phyloP scores from a whole-genome alignment of 2,888 invertebrate genomes.

The Pristionchus entomophagus region DNA sequence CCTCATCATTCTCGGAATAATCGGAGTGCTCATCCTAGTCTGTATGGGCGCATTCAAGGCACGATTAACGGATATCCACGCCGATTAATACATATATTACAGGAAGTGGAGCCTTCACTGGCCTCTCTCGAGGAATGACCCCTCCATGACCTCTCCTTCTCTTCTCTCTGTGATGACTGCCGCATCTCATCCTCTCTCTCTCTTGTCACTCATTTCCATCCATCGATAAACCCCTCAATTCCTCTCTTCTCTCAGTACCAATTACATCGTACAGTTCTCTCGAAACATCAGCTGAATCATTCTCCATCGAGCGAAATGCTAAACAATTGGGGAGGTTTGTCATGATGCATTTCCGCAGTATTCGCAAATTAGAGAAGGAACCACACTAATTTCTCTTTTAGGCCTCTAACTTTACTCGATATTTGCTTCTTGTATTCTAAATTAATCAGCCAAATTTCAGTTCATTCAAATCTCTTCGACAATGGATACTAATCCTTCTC shows the following conservation, averaged over 20 bases:
- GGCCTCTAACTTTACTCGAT: no score
- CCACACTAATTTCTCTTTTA: no score
- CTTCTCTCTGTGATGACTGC: conserved; percentile 30
- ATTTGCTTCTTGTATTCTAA: no score
- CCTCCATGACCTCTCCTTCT: not conserved
- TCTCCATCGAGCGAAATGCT: not conserved
- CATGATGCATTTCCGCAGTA: not conserved
- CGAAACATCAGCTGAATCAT: not conserved
- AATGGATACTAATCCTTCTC: no score
- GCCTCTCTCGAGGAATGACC: conserved; percentile 20
- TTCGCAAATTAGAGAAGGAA: not conserved
- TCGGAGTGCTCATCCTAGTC: conserved; percentile 61
- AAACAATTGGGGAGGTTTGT: conserved; percentile 13
- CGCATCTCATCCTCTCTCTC: not conserved
- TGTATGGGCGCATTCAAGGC: conserved; percentile 59
- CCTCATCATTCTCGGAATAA: conserved; percentile 57
- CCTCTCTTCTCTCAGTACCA: not conserved
- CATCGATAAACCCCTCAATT: not conserved
- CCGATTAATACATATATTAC: not conserved
- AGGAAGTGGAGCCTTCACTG: conserved; percentile 24
- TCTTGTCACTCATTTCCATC: not conserved
- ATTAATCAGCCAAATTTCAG: no score
- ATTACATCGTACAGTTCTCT: not conserved
- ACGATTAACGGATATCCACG: not conserved
- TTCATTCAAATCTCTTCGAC: no score